phyloP scores from a whole-genome alignment of 2,888 invertebrate genomes.

The Anthophora plumipes region DNA sequence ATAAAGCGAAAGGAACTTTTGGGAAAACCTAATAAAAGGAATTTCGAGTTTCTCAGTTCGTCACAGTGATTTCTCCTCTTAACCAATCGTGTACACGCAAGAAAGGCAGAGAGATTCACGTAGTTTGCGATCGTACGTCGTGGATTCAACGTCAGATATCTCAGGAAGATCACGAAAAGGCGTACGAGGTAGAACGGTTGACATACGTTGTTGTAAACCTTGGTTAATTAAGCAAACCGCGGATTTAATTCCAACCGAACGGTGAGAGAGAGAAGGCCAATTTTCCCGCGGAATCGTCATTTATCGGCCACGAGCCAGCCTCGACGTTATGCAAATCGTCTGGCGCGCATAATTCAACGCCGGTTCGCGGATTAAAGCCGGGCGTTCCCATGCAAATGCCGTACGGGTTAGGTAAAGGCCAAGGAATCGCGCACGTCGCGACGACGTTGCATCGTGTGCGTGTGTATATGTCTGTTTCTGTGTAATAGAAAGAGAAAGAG shows the following conservation, averaged over 20 bases:
- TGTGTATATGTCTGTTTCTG: no score
- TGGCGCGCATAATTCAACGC: constrained; percentile 78
- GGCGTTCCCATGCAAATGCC: constrained; percentile 77
- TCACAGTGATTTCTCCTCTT: no score
- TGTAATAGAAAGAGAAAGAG: constrained; percentile 19
- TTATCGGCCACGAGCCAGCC: constrained; percentile 72
- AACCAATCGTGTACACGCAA: no score
- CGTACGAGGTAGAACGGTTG: background rate
- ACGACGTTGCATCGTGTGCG: constrained; percentile 38
- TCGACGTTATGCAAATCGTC: constrained; percentile 79
- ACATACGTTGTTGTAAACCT: constrained; percentile 66
- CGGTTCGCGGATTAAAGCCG: constrained; percentile 74
- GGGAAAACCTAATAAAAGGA: no score
- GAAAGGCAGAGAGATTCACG: no score
- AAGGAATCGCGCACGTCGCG: constrained; percentile 41
- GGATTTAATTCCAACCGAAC: constrained; percentile 64
- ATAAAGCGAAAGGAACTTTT: no score
- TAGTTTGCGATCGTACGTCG: no score
- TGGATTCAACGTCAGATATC: no score
- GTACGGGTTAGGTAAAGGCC: constrained; percentile 36
- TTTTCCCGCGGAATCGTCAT: constrained; percentile 79
- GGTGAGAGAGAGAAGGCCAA: no score
- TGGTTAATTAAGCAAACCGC: constrained; percentile 71
- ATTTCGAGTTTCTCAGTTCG: no score
- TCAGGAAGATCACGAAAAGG: background rate